These are phyloP conservation scores for Zaprionus camerounensis DNA, from an alignment of 1,140 invertebrate species.

Conservation along the genomic window DNA sequence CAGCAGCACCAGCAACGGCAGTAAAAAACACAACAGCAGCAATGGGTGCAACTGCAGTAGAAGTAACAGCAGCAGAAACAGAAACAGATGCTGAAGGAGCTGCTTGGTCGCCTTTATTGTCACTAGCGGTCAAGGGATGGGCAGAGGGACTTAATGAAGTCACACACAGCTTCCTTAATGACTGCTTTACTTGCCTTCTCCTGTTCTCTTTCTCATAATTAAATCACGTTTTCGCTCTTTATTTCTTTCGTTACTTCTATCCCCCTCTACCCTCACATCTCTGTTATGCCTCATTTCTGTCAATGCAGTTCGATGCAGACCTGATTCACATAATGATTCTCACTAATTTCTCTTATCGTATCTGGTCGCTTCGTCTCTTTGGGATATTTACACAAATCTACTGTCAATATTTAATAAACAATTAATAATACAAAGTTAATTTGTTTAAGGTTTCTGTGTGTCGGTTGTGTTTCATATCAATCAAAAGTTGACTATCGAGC, in stretches of 20 bases:
- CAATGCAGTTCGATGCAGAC: not conserved
- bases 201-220: not conserved
- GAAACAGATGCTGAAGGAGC: too few relatives aligned
- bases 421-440: not conserved
- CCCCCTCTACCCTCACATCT: not conserved
- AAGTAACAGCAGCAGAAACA: too few relatives aligned
- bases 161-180: not conserved
- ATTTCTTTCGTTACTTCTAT: not conserved
- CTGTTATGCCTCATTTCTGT: not conserved
- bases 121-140: too few relatives aligned
- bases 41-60: too few relatives aligned
- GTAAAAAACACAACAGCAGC: not conserved
- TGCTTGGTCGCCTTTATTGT: too few relatives aligned
- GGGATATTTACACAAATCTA: not conserved
- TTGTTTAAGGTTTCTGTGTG: not conserved
- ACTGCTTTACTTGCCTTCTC: not conserved
- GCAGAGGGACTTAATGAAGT: too few relatives aligned
- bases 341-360: too few relatives aligned
- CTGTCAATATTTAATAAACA: not conserved
- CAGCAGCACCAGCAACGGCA: constrained; percentile 15
- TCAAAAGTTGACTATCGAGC: not conserved
- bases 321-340: not conserved
- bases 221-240: not conserved
- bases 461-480: too few relatives aligned
- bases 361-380: too few relatives aligned